Evolutionary conservation across 2,797 vertebrate genomes (phyloP).

Genomic region (Trematomus bernacchii): DNA sequence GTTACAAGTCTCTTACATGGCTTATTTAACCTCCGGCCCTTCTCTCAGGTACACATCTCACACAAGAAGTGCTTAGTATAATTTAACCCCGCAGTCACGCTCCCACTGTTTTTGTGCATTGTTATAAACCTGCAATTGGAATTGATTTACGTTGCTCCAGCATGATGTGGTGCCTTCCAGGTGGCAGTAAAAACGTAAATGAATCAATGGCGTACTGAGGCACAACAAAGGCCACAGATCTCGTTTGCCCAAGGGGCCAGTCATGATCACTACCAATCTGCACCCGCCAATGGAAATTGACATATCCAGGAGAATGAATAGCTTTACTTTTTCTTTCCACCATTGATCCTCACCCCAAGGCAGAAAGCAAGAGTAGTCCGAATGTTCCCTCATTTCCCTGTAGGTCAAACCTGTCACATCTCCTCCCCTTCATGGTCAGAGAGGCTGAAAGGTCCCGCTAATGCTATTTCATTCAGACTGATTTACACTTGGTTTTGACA

Average conservation of each 20-base stretch:
- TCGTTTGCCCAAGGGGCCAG: constrained; percentile 57
- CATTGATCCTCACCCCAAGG: constrained; percentile 74
- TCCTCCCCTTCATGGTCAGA: constrained; percentile 62
- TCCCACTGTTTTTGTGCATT: constrained; percentile 34
- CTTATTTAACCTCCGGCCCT: constrained; percentile 54
- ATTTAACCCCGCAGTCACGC: constrained; percentile 49
- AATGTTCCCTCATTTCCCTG: constrained; percentile 72
- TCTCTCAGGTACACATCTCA: constrained; percentile 29
- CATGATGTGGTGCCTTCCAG: constrained; percentile 60
- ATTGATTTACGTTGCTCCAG: constrained; percentile 71
- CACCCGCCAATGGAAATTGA: constrained; percentile 75
- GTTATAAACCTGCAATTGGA: constrained; percentile 70
- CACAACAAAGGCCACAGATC: constrained; percentile 66
- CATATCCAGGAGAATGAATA: constrained; percentile 79
- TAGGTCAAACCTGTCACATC: constrained; percentile 74
- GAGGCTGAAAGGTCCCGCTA: constrained; percentile 65
- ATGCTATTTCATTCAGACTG: constrained; percentile 75
- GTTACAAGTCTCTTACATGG: constrained; percentile 47
- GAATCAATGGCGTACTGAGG: constrained; percentile 76
- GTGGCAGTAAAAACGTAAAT: constrained; percentile 69
- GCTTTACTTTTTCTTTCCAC: constrained; percentile 69
- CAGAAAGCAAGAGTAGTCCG: constrained; percentile 61
- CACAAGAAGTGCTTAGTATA: constrained; percentile 37
- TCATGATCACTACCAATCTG: constrained; percentile 77
- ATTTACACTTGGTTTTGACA: constrained; percentile 73